Percentiles rank a stretch among this genome's conserved stretches.
Conservation (phyloP, 2,888 invertebrate genomes). For the Endotricha flammealis region DNA sequence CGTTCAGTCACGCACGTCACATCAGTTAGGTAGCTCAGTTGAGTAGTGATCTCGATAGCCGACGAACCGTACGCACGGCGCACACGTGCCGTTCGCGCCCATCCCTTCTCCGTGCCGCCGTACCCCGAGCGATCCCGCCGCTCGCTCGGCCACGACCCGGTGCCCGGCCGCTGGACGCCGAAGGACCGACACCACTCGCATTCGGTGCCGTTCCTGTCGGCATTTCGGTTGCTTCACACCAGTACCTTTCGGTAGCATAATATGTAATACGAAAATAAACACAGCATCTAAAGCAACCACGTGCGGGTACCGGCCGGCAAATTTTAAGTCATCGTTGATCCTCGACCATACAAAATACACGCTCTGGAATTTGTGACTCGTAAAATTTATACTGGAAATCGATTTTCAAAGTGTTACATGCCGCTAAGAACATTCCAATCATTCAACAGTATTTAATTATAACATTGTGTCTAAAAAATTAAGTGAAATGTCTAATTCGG, state of each 20-base stretch:
- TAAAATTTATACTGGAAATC: slow-evolving; percentile 1
- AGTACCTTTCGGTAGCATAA: slow-evolving; percentile 28
- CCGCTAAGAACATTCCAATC: slow-evolving; percentile 19
- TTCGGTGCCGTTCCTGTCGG: slow-evolving; percentile 23
- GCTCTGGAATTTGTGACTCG: slow-evolving; percentile 1
- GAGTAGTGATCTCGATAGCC: slow-evolving; percentile 59
- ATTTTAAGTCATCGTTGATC: slow-evolving; percentile 10
- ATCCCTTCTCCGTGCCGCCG: slow-evolving; percentile 40
- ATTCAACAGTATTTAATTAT: slow-evolving; percentile 22
- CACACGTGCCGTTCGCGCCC: slow-evolving; percentile 57
- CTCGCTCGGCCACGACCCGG: slow-evolving; percentile 35
- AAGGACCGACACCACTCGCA: slow-evolving; percentile 19
- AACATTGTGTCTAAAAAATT: slow-evolving; percentile 14
- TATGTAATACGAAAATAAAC: slow-evolving; percentile 65
- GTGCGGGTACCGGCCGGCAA: slow-evolving; percentile 42
- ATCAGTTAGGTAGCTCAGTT: slow-evolving; percentile 46
- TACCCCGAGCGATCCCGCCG: slow-evolving; percentile 37
- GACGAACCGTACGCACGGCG: slow-evolving; percentile 56
- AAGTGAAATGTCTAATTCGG: slow-evolving; percentile 63
- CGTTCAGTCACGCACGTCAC: slow-evolving; percentile 60
- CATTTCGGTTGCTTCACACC: too few relatives aligned
- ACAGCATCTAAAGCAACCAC: slow-evolving; percentile 50
- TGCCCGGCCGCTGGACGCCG: slow-evolving; percentile 3
- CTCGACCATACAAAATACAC: slow-evolving; percentile 13
- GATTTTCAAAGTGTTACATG: not conserved